Base-by-base conservation (phyloP, 92 coral and sea anemone genomes). In the Meandrina meandrites region DNA sequence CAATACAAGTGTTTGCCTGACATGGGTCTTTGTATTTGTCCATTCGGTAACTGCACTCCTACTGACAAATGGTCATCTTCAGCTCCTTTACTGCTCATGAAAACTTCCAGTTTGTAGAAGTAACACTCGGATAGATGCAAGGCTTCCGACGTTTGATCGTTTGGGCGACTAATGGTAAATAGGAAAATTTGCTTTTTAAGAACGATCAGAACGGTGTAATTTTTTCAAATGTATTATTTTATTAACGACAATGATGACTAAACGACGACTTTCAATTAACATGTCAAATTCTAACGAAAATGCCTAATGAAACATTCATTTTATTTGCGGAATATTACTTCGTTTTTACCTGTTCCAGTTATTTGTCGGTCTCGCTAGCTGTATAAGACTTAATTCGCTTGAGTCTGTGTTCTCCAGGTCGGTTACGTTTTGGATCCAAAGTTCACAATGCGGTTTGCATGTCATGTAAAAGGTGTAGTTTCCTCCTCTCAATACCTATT, bases 1-100 rank as follows among this genome's bases (percentile, higher is more conserved):
- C 76, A 70, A 37, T 70, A 70, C 76, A 70, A 35, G 76, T 70
- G 21, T 32, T 70, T 8, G 76, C 76, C 76, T 31, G 76, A 70
- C 22, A 70, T 70, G 21, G 76, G 76, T 31, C 32, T 70, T 70
- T 70, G 76, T 35, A 16, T 35, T 70, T 32, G 15, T 70, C 76
- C 76, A 16, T 70, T 70, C 8, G 76, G 76, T 30, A 70, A 70
- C 17, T 5, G 37, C 76, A 70, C 76, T 70, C 76, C 76, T 32
- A 70, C 76, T 32, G 76, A 32, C 76, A 70, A 70, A 70, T 70
- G 76, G 40, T 70, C 76, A 19, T 31, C 40, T 13, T 0, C 1
- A 35, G 40, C 19, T 17, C 12, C 5, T 17, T 31, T 19, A 21
- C 32, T 35, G 42, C 42, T 7, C 76, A 34, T 70, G 45, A 31